Evolutionary conservation across 2,113 vertebrate genomes (phyloP).

Genomic region (Zosterops lateralis): DNA sequence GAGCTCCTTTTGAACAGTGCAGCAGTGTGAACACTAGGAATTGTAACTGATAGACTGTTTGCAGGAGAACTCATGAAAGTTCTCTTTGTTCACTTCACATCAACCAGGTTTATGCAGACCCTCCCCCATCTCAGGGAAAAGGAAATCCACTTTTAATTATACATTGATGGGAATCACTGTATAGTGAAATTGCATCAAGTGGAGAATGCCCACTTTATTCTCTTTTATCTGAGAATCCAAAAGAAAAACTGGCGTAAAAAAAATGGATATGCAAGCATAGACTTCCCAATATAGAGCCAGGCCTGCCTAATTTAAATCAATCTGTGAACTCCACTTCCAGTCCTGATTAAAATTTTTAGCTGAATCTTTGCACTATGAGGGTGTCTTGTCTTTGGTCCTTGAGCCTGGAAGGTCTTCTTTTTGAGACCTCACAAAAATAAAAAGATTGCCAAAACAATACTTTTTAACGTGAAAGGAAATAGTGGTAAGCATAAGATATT

Average conservation of each 20-base stretch:
- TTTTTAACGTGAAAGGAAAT: neutral
- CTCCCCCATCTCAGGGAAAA: constrained; percentile 71
- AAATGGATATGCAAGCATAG: constrained; percentile 51
- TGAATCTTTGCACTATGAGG: neutral
- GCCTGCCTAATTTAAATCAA: constrained; percentile 56
- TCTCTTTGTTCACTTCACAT: constrained; percentile 77
- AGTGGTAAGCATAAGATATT: neutral
- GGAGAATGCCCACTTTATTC: constrained; percentile 72
- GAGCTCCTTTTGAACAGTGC: constrained; percentile 75
- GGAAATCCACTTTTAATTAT: constrained; percentile 84
- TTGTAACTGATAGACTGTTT: constrained; percentile 83
- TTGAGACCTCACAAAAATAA: neutral
- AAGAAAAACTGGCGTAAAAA: constrained; percentile 45
- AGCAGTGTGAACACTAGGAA: constrained; percentile 76
- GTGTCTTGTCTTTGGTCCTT: neutral
- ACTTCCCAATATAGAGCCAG: constrained; percentile 13
- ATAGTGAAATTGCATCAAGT: constrained; percentile 71
- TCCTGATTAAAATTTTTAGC: constrained; percentile 22
- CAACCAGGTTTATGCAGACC: constrained; percentile 73
- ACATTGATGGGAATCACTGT: constrained; percentile 77
- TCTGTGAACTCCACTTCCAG: constrained; percentile 9
- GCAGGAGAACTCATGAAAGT: constrained; percentile 78
- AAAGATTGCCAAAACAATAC: neutral
- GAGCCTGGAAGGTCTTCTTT: neutral
- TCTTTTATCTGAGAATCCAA: constrained; percentile 67